These are phyloP conservation scores for Campoletis sonorensis DNA, from an alignment of 1,140 invertebrate genomes.

Conservation along the genomic window DNA sequence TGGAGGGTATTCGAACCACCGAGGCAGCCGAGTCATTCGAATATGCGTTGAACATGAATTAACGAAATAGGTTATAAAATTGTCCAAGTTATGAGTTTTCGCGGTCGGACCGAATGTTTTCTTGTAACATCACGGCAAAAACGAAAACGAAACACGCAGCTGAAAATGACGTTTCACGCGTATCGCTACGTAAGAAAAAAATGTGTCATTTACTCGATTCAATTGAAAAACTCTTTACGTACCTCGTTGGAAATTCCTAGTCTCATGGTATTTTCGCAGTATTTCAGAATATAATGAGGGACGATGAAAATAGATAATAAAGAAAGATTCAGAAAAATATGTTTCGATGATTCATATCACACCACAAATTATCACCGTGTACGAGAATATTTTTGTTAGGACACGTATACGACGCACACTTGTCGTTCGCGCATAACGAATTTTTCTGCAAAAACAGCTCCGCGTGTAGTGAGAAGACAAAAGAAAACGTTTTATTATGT, in stretches of 20 bases:
- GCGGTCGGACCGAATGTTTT: neutral
- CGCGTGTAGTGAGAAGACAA: too few relatives aligned
- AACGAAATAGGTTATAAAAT: neutral
- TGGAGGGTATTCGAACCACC: too few relatives aligned
- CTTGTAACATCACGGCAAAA: too few relatives aligned
- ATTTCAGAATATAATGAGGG: too few relatives aligned
- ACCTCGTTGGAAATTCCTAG: neutral
- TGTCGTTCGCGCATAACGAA: too few relatives aligned
- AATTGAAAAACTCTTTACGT: neutral
- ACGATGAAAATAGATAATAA: neutral
- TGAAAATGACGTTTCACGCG: neutral
- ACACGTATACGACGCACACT: too few relatives aligned
- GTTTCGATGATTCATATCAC: constrained; percentile 5
- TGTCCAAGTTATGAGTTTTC: neutral
- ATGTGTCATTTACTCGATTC: neutral
- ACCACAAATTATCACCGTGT: too few relatives aligned
- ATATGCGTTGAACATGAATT: neutral
- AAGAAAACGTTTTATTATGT: too few relatives aligned
- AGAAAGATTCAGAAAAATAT: neutral
- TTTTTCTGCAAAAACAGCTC: too few relatives aligned
- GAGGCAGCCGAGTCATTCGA: too few relatives aligned
- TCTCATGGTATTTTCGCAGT: neutral
- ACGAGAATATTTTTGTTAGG: too few relatives aligned
- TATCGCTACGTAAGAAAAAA: neutral
- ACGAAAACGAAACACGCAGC: neutral